phyloP scores from a whole-genome alignment of 2,888 invertebrate genomes.

The Drosophila kuntzei region DNA sequence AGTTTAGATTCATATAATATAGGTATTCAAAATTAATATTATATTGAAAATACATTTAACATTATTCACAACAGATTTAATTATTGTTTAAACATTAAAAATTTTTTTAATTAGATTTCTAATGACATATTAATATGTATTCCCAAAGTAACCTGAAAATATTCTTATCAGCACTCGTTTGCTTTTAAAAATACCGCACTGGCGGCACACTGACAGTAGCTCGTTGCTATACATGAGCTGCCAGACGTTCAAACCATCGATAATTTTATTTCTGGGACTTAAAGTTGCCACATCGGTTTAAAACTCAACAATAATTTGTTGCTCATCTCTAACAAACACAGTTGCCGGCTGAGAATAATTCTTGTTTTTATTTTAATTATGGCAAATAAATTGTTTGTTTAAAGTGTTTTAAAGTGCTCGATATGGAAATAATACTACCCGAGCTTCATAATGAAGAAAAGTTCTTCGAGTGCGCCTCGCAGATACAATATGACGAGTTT shows the following conservation, averaged over 20 bases:
- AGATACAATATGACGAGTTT: conserved; percentile 79
- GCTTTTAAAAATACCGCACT: conserved; percentile 15
- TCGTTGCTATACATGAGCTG: conserved; percentile 24
- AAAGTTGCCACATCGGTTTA: too few relatives aligned
- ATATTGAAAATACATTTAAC: too few relatives aligned
- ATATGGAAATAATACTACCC: conserved; percentile 79
- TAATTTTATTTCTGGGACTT: too few relatives aligned
- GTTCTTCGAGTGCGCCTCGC: conserved; percentile 66
- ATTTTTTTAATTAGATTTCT: not conserved
- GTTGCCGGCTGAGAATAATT: conserved; percentile 35
- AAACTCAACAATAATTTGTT: too few relatives aligned
- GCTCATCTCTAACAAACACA: conserved; percentile 29
- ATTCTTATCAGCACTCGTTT: not conserved
- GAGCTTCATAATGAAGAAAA: conserved; percentile 62
- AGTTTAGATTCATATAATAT: not conserved
- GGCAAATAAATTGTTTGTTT: not conserved
- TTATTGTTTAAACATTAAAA: not conserved
- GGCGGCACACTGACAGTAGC: not conserved
- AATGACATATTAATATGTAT: not conserved
- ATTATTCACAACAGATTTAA: not conserved
- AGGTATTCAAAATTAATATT: not conserved
- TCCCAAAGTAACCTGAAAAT: too few relatives aligned
- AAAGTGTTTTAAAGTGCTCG: conserved; percentile 4
- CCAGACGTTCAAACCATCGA: too few relatives aligned
- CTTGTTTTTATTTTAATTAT: not conserved